Percentiles rank a stretch among this genome's conserved stretches.
Evolutionary conservation across 2,113 vertebrate genomes (phyloP).

Genomic region (Phyllostomus discolor): DNA sequence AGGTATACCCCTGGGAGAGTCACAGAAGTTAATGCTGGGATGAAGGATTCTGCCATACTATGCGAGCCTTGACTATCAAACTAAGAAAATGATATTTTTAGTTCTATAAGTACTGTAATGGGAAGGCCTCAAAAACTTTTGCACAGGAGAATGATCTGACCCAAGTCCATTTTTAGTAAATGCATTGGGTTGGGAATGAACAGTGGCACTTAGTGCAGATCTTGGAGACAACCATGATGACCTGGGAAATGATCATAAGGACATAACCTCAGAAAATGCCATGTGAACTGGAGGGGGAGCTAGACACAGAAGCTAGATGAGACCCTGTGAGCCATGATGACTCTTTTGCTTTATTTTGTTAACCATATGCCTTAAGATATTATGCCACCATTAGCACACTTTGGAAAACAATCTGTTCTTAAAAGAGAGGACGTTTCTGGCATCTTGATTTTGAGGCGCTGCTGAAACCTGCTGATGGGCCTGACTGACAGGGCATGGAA

Average conservation of each 20-base stretch:
- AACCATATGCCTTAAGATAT: background rate
- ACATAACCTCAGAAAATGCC: background rate
- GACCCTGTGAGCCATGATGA: background rate
- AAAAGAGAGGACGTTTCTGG: background rate
- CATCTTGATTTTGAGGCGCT: background rate
- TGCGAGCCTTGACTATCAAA: background rate
- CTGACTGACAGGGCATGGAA: background rate
- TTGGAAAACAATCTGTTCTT: background rate
- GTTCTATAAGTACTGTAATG: background rate
- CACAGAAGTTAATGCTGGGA: background rate
- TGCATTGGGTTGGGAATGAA: background rate
- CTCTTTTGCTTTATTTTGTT: background rate
- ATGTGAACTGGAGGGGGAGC: background rate
- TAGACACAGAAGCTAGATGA: background rate
- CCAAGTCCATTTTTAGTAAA: background rate
- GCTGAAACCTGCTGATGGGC: background rate
- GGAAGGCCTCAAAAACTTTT: background rate
- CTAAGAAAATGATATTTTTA: background rate
- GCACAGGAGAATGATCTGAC: background rate
- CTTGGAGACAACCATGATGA: background rate
- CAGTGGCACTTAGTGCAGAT: background rate
- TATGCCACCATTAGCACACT: background rate
- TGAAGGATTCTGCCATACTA: background rate
- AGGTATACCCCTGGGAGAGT: background rate
- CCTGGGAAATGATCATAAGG: background rate